Percentiles rank a stretch among this genome's conserved stretches.
phyloP scores from a whole-genome alignment of 2,797 vertebrate species.

The Sebastiscus tertius region DNA sequence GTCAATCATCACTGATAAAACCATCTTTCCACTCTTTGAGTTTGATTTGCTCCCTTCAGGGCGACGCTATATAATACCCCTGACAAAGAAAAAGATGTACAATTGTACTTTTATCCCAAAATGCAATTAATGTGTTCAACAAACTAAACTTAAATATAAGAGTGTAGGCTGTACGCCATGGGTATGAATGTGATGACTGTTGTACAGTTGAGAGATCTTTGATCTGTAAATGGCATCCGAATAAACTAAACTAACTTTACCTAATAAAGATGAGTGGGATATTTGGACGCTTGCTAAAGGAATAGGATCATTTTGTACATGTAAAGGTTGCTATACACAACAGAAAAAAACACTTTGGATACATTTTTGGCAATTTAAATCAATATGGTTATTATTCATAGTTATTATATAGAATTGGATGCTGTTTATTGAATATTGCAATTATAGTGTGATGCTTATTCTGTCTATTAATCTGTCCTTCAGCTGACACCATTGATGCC shows the following conservation, averaged over 20 bases:
- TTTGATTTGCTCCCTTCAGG: not conserved
- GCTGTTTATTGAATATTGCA: too few relatives aligned
- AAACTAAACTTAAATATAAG: not conserved
- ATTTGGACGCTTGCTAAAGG: not conserved
- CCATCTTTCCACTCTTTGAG: not conserved
- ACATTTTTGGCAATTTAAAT: not conserved
- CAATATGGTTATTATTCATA: rapidly evolving
- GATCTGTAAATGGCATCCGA: not conserved
- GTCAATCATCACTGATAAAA: not conserved
- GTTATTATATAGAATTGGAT: too few relatives aligned
- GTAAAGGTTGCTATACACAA: not conserved
- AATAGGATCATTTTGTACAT: not conserved
- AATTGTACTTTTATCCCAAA: not conserved
- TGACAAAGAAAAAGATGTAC: not conserved
- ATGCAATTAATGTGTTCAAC: not conserved
- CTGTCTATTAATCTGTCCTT: not conserved
- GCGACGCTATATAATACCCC: not conserved
- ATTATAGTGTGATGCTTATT: rapidly evolving
- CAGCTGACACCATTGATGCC: not conserved
- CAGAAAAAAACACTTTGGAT: not conserved
- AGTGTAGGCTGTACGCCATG: not conserved
- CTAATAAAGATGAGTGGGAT: not conserved
- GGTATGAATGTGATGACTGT: not conserved
- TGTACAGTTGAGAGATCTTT: not conserved
- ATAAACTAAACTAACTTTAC: not conserved